A percentile compares a stretch with the other conserved stretches of the same genome.
Evolutionary conservation across 2,888 invertebrate species (phyloP).

Genomic region (Osmoderma eremita): DNA sequence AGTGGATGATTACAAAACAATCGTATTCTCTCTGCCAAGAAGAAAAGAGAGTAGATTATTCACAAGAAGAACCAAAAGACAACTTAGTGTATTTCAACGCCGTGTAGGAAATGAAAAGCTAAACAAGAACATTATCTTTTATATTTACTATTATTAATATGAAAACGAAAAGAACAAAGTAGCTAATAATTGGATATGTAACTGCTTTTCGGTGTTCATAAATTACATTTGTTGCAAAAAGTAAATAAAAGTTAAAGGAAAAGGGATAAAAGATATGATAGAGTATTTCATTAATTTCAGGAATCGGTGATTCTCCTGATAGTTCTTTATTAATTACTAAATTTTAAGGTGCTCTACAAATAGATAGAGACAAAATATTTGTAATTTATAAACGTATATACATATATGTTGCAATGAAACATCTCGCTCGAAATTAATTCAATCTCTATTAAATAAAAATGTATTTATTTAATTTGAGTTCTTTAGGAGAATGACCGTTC

Average conservation of each 20-base stretch:
- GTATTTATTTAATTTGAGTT: slow-evolving; percentile 6
- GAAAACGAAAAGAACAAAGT: slow-evolving; percentile 20
- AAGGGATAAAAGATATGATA: background rate
- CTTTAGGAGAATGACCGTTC: background rate
- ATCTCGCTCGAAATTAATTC: too few relatives aligned
- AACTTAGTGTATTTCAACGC: background rate
- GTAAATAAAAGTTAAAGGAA: background rate
- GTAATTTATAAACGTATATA: slow-evolving; percentile 33
- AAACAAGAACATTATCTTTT: slow-evolving; percentile 9
- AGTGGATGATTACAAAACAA: background rate
- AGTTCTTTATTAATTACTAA: too few relatives aligned
- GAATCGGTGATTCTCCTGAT: background rate
- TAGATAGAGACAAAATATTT: background rate
- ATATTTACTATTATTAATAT: slow-evolving; percentile 15
- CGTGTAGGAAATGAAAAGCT: background rate
- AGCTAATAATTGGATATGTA: slow-evolving; percentile 45
- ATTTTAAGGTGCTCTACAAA: background rate
- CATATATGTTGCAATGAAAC: background rate
- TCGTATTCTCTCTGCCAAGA: background rate
- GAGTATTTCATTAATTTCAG: background rate
- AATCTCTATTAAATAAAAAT: slow-evolving; percentile 12
- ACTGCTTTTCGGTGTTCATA: slow-evolving; percentile 54
- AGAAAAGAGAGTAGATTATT: background rate
- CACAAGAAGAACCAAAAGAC: too few relatives aligned
- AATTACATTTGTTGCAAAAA: slow-evolving; percentile 43